phyloP scores from a whole-genome alignment of 2,113 vertebrate genomes.

The Elanoides forficatus region DNA sequence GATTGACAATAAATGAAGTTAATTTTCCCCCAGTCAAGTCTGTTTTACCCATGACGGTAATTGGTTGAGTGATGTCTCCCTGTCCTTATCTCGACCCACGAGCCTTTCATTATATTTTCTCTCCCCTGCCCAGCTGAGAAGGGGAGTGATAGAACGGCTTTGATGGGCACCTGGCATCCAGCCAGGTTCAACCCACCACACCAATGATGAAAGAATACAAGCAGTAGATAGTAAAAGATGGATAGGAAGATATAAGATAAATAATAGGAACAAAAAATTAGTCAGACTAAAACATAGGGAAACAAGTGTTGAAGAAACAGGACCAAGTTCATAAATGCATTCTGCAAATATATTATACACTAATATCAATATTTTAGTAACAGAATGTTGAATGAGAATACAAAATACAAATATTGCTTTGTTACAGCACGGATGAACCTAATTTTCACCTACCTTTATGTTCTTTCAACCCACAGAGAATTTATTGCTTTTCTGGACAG shows the following conservation, averaged over 20 bases:
- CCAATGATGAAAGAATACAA: background rate
- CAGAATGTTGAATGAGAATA: background rate
- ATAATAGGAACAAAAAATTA: background rate
- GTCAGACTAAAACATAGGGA: background rate
- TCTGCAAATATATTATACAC: background rate
- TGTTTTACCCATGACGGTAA: too few relatives aligned
- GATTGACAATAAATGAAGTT: too few relatives aligned
- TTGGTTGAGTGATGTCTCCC: too few relatives aligned
- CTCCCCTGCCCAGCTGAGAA: too few relatives aligned
- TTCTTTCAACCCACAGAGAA: background rate
- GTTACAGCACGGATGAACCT: background rate
- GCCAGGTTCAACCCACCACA: too few relatives aligned
- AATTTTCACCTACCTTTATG: background rate
- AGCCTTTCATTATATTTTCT: too few relatives aligned
- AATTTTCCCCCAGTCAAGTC: too few relatives aligned
- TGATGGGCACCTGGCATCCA: too few relatives aligned
- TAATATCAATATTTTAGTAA: background rate
- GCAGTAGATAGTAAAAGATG: background rate
- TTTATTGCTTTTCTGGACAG: background rate
- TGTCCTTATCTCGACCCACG: too few relatives aligned
- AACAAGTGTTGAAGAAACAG: background rate
- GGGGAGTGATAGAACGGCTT: too few relatives aligned
- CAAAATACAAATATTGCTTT: background rate
- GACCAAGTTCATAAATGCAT: background rate
- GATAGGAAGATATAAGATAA: background rate